phyloP scores from a whole-genome alignment of 2,797 vertebrate species.

The Micrastur ruficollis region DNA sequence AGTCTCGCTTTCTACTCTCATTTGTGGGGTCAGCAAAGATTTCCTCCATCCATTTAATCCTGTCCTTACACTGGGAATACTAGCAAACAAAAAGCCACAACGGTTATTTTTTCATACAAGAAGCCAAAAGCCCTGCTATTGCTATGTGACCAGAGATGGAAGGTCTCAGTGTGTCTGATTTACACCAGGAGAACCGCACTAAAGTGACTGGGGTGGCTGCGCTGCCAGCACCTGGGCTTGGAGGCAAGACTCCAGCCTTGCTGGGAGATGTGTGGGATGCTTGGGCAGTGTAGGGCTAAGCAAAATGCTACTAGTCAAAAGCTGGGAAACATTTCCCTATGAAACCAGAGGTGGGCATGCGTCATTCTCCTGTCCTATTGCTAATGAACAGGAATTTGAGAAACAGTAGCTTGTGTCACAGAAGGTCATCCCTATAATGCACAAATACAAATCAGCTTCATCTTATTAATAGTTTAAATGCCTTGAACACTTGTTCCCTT shows the following conservation, averaged over 20 bases:
- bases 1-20: slow-evolving; percentile 69
- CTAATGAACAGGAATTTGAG: neutral
- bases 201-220: neutral
- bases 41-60: slow-evolving; percentile 74
- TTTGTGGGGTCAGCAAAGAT: slow-evolving; percentile 62
- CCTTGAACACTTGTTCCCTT: neutral
- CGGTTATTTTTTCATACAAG: neutral
- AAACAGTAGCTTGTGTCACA: neutral
- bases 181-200: neutral
- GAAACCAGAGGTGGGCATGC: rapidly evolving
- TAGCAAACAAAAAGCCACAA: slow-evolving; percentile 52
- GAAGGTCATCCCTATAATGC: neutral
- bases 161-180: neutral
- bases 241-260: neutral
- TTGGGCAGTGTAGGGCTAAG: rapidly evolving
- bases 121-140: neutral
- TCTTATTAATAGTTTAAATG: neutral
- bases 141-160: neutral
- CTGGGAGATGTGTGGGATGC: neutral
- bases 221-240: neutral
- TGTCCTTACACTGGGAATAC: slow-evolving; percentile 86
- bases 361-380: neutral
- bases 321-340: neutral
- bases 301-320: neutral
- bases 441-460: neutral